phyloP scores from a whole-genome alignment of 1,140 invertebrate species.

The Acromyrmex charruanus region DNA sequence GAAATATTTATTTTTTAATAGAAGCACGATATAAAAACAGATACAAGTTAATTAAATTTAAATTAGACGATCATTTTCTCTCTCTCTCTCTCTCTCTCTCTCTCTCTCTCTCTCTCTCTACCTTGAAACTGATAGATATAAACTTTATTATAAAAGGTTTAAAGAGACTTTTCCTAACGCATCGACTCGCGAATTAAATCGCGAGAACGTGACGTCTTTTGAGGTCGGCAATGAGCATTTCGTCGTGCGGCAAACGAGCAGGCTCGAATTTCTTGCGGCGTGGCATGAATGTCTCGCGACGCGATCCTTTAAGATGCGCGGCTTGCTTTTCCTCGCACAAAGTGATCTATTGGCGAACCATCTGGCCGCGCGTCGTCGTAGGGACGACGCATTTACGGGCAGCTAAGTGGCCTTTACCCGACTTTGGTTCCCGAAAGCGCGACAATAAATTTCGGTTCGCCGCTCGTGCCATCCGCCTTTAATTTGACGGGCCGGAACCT shows the following conservation, averaged over 20 bases:
- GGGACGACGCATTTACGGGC: conserved; percentile 83
- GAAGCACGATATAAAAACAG: not conserved
- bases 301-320: conserved; percentile 28
- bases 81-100: too few relatives aligned
- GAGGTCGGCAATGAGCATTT: not conserved
- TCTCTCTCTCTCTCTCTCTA: too few relatives aligned
- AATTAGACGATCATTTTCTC: not conserved
- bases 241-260: not conserved
- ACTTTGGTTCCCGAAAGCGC: conserved; percentile 76
- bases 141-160: not conserved
- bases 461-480: conserved; percentile 70
- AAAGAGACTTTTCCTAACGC: not conserved
- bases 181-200: conserved; percentile 5
- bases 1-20: not conserved
- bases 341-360: conserved; percentile 83
- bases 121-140: not conserved
- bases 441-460: conserved; percentile 79
- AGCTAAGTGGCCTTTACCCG: conserved; percentile 82
- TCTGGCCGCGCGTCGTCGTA: conserved; percentile 82
- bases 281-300: not conserved
- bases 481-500: conserved; percentile 72
- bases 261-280: conserved; percentile 18
- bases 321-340: conserved; percentile 53
- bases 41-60: not conserved
- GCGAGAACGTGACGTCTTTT: not conserved